Conservation (phyloP, 2,888 invertebrate genomes). For the Trypoxylon attenuatum region DNA sequence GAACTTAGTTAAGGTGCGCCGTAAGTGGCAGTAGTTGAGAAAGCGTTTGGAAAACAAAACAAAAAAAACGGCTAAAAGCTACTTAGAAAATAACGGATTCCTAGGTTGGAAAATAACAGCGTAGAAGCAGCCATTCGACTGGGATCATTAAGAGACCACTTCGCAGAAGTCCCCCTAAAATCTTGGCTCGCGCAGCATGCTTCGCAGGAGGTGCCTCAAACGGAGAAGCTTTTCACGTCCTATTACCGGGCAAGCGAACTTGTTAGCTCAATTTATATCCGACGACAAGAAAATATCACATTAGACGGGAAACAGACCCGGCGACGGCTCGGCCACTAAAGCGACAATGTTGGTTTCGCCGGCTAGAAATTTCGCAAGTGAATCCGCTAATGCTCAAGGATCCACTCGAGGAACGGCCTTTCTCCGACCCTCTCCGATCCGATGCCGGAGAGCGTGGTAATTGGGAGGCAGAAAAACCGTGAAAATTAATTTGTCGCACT, state of each 20-base stretch:
- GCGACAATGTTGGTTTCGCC: constrained; percentile 13
- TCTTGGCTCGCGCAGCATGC: too few species aligned
- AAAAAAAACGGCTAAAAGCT: too few species aligned
- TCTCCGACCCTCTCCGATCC: constrained; percentile 46
- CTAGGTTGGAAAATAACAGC: too few species aligned
- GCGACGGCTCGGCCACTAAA: constrained; percentile 15
- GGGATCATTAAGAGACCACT: too few species aligned
- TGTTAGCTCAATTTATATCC: background rate
- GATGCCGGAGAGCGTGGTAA: constrained; percentile 47
- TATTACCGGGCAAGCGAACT: background rate
- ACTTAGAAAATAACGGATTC: too few species aligned
- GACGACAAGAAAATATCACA: constrained; percentile 15
- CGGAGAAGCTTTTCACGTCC: background rate
- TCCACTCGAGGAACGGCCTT: constrained; percentile 18
- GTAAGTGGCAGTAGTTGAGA: too few species aligned
- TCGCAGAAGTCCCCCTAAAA: too few species aligned
- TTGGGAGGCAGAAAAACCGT: constrained; percentile 53
- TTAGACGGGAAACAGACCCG: constrained; percentile 26
- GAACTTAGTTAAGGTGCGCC: too few species aligned
- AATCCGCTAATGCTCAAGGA: constrained; percentile 27
- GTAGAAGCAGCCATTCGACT: too few species aligned
- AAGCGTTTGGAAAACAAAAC: too few species aligned
- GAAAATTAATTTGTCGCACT: constrained; percentile 63
- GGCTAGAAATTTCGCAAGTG: constrained; percentile 21
- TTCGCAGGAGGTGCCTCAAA: background rate